A percentile compares a stretch with the other conserved stretches of the same genome.
Evolutionary conservation across 2,113 vertebrate species (phyloP).

Genomic region (Plotosus lineatus): DNA sequence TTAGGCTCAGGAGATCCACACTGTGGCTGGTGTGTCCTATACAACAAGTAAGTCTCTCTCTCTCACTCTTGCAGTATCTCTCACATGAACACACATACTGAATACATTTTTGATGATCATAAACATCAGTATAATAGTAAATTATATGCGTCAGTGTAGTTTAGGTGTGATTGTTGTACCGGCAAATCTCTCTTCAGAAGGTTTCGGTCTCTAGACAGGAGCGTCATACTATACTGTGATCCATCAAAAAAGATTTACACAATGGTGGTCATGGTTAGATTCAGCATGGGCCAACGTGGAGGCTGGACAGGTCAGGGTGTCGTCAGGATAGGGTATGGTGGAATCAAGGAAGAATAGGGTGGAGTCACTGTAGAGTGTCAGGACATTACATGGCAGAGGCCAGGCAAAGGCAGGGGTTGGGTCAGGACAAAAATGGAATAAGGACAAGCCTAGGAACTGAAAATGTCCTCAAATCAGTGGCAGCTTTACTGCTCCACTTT

Average conservation of each 20-base stretch:
- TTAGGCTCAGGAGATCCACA: constrained; percentile 91
- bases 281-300: too few relatives aligned
- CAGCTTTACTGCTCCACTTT: too few relatives aligned
- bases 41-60: constrained; percentile 87
- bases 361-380: neutral
- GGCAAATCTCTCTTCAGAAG: neutral
- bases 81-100: constrained; percentile 11
- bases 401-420: too few relatives aligned
- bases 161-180: neutral
- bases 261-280: neutral
- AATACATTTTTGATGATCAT: neutral
- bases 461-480: neutral
- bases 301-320: neutral
- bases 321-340: neutral
- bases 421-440: neutral
- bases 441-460: neutral
- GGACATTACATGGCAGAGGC: too few relatives aligned
- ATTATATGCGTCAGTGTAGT: neutral
- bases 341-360: neutral
- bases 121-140: neutral
- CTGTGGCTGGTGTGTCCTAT: constrained; percentile 94
- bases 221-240: neutral
- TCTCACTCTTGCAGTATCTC: neutral
- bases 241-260: neutral
- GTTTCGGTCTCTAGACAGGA: neutral